These are phyloP conservation scores for Lydus trimaculatus DNA, from an alignment of 2,888 invertebrate genomes.

Conservation along the genomic window DNA sequence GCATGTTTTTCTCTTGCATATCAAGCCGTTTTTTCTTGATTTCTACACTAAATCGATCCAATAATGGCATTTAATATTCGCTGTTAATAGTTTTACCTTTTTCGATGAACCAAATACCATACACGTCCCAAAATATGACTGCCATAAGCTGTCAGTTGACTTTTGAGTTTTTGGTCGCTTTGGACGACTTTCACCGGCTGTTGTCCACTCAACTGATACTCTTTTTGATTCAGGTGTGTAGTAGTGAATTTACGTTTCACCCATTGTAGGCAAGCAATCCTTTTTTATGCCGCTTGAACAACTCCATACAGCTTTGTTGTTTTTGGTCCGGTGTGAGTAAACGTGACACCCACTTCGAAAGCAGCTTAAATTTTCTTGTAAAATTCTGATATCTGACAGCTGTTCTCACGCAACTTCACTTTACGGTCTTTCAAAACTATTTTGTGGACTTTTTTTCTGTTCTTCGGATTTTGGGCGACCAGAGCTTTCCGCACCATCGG, in stretches of 20 bases:
- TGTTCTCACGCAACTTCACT: constrained; percentile 9
- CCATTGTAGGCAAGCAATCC: neutral
- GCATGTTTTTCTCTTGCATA: too few relatives aligned
- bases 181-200: neutral
- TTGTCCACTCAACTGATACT: neutral
- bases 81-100: neutral
- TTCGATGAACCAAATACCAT: neutral
- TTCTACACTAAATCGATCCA: too few relatives aligned
- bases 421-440: constrained; percentile 15
- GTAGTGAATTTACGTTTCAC: neutral
- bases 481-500: constrained; percentile 12
- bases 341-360: neutral
- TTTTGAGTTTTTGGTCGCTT: neutral
- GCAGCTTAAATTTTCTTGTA: neutral
- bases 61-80: too few relatives aligned
- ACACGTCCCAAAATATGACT: neutral
- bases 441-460: constrained; percentile 16
- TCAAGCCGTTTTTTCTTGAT: too few relatives aligned
- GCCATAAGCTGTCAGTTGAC: neutral
- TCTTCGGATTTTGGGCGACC: constrained; percentile 10
- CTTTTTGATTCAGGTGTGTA: neutral
- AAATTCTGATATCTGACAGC: too few relatives aligned
- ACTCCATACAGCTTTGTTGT: neutral
- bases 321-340: neutral
- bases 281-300: neutral